Evolutionary conservation across 2,888 invertebrate species (phyloP).

Genomic region (Schizaphis graminum): DNA sequence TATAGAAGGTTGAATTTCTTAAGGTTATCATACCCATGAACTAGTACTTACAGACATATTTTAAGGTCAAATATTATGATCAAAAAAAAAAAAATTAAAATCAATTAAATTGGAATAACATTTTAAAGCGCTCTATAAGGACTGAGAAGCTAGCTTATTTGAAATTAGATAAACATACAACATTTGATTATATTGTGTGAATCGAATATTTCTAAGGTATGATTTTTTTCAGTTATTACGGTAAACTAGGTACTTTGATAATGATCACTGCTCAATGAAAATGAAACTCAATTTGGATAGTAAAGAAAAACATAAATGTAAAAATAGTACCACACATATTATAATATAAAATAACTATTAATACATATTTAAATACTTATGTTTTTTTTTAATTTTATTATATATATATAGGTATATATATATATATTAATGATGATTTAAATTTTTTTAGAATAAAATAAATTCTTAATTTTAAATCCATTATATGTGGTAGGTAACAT

Average conservation of each 20-base stretch:
- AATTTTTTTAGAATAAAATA: not conserved
- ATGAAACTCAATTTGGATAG: not conserved
- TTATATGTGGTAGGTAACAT: not conserved
- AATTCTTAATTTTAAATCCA: not conserved
- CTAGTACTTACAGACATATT: not conserved
- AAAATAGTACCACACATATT: not conserved
- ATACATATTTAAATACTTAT: not conserved
- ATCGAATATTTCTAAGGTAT: not conserved
- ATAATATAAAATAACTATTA: not conserved
- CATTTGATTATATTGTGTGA: not conserved
- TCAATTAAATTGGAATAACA: not conserved
- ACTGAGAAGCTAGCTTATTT: not conserved
- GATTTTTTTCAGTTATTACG: not conserved
- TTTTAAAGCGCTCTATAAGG: not conserved
- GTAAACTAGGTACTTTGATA: not conserved
- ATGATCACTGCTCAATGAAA: not conserved
- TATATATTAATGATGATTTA: not conserved
- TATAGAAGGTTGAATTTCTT: conserved; percentile 37
- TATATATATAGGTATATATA: too few species aligned
- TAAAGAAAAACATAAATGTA: not conserved
- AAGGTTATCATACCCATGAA: conserved; percentile 39
- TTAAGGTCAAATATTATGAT: conserved; percentile 13
- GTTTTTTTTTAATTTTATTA: not conserved
- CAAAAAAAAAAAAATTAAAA: not conserved
- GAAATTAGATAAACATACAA: not conserved